These are phyloP conservation scores for Mythimna loreyi DNA, from an alignment of 2,888 invertebrate genomes.

Conservation along the genomic window DNA sequence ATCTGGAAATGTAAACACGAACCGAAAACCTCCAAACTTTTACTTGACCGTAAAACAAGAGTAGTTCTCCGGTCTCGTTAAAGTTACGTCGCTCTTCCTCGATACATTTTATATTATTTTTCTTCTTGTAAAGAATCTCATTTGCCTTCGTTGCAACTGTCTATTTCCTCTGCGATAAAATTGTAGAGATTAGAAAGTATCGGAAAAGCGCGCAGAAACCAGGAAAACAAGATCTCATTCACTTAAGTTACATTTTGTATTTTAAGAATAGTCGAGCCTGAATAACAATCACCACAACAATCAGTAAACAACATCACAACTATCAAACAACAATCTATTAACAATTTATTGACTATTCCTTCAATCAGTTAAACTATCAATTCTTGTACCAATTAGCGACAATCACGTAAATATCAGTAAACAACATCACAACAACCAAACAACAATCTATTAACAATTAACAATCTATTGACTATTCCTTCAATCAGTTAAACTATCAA, in stretches of 20 bases:
- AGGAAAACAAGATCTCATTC: conserved; percentile 28
- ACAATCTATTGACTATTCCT: too few species aligned
- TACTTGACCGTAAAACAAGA: conserved; percentile 37
- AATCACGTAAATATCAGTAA: too few species aligned
- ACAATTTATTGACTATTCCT: too few species aligned
- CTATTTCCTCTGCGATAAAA: conserved; percentile 29
- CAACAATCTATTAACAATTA: too few species aligned
- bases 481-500: too few species aligned
- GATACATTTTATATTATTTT: conserved; percentile 22
- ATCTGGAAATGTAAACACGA: conserved; percentile 30
- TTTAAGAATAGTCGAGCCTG: too few species aligned
- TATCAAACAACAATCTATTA: too few species aligned
- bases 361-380: too few species aligned
- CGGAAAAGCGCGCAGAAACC: conserved; percentile 44
- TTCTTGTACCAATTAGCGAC: too few species aligned
- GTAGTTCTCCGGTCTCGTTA: conserved; percentile 27
- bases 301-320: too few species aligned
- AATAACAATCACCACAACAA: too few species aligned
- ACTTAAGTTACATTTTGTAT: conserved; percentile 34
- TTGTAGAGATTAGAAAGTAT: conserved; percentile 45
- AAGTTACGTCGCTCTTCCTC: conserved; percentile 14
- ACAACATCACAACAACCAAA: too few species aligned
- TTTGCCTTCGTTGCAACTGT: conserved; percentile 45
- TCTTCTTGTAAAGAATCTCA: conserved; percentile 32
- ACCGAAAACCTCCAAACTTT: conserved; percentile 32